These are phyloP conservation scores for Mesocricetus auratus DNA, from an alignment of 2,113 vertebrate species.

Conservation along the genomic window DNA sequence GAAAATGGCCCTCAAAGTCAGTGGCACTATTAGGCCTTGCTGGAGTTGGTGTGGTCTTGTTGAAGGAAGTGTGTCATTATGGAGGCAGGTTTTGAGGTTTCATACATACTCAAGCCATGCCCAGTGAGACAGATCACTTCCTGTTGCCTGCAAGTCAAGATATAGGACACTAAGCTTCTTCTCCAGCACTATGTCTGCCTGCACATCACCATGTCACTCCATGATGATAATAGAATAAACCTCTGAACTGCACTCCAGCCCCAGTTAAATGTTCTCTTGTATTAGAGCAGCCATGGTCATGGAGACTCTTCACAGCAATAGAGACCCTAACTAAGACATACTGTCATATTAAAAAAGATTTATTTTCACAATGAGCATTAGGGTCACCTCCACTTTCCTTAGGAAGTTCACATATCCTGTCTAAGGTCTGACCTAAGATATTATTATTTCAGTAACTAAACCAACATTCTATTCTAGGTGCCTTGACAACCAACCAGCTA, in stretches of 20 bases:
- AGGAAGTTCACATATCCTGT: background rate
- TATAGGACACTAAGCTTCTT: rapidly evolving
- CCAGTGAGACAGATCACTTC: background rate
- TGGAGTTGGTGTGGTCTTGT: background rate
- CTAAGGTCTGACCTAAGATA: background rate
- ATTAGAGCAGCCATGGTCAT: background rate
- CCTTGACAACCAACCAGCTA: background rate
- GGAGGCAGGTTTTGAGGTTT: background rate
- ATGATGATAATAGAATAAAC: background rate
- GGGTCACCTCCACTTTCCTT: background rate
- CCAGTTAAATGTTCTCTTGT: background rate
- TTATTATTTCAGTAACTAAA: background rate
- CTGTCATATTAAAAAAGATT: background rate
- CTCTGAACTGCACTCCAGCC: background rate
- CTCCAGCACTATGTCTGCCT: background rate
- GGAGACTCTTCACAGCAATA: background rate
- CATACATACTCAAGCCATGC: background rate
- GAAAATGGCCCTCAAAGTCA: background rate
- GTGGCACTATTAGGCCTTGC: background rate
- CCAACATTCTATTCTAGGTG: background rate
- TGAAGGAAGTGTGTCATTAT: background rate
- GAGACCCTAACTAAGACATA: background rate
- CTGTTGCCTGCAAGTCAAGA: background rate
- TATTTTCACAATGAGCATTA: background rate
- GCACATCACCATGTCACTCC: background rate